phyloP scores from a whole-genome alignment of 2,797 vertebrate genomes.

The Neosilurus mollespiculum region DNA sequence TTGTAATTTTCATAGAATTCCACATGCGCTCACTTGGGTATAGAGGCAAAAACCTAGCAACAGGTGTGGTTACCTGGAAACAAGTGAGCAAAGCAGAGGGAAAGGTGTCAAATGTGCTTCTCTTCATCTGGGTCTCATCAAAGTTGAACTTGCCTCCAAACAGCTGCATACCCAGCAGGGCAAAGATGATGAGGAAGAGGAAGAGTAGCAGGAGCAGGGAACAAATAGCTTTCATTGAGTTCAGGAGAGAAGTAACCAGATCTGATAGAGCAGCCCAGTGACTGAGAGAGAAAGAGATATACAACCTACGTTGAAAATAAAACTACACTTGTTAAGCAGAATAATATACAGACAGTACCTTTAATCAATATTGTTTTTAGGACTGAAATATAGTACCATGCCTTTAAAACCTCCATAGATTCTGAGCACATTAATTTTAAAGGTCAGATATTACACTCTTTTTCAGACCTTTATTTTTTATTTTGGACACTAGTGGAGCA shows the following conservation, averaged over 20 bases:
- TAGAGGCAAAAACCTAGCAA: background rate
- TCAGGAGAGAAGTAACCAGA: slow-evolving; percentile 93
- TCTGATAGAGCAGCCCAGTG: slow-evolving; percentile 98
- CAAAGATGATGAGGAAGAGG: slow-evolving; percentile 99
- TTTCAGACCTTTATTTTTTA: too few relatives aligned
- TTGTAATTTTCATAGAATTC: background rate
- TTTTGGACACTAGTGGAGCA: too few relatives aligned
- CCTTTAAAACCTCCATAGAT: background rate
- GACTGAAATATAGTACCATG: background rate
- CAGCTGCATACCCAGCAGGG: slow-evolving; percentile 96
- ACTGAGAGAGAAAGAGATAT: slow-evolving; percentile 65
- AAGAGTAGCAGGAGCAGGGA: slow-evolving; percentile 95
- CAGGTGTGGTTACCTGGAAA: slow-evolving; percentile 83
- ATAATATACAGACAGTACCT: background rate
- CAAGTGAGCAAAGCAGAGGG: slow-evolving; percentile 95
- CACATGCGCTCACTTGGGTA: background rate
- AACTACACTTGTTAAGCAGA: background rate
- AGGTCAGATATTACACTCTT: too few relatives aligned
- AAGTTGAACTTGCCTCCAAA: slow-evolving; percentile 99
- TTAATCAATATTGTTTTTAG: background rate
- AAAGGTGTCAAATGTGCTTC: slow-evolving; percentile 97
- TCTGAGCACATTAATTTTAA: background rate
- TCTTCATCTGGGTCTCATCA: slow-evolving; percentile 95
- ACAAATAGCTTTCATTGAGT: slow-evolving; percentile 99
- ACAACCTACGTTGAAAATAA: too few relatives aligned